These are phyloP conservation scores for Cosmorhoe ocellata DNA, from an alignment of 2,888 invertebrate species.

Conservation along the genomic window DNA sequence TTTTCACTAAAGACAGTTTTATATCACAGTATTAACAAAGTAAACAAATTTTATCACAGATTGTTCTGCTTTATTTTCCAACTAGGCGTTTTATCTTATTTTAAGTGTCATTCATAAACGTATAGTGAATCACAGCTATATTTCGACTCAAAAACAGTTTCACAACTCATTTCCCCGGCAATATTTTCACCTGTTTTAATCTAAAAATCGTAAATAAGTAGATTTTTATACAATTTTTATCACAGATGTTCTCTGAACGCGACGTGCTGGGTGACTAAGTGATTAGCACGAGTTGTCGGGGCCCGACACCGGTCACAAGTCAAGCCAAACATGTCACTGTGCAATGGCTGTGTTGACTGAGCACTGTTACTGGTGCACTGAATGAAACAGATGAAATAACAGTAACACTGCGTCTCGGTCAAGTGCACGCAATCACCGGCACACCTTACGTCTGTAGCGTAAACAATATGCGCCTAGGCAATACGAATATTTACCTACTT, in stretches of 20 bases:
- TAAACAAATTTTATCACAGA: conserved; percentile 34
- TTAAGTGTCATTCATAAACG: too few species aligned
- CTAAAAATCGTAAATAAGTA: too few species aligned
- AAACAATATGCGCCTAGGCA: background rate
- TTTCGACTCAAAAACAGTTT: conserved; percentile 13
- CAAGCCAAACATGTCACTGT: conserved; percentile 38
- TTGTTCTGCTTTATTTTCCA: too few species aligned
- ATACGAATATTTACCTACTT: too few species aligned
- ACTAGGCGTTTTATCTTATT: too few species aligned
- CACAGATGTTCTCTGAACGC: conserved; percentile 53
- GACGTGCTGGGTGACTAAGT: conserved; percentile 63
- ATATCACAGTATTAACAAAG: background rate
- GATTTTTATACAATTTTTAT: conserved; percentile 39
- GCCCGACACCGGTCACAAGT: conserved; percentile 19
- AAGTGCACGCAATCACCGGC: conserved; percentile 10
- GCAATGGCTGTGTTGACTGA: conserved; percentile 14
- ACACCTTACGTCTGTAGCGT: background rate
- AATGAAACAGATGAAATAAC: conserved; percentile 3
- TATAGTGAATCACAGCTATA: background rate
- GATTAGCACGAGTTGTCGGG: conserved; percentile 49
- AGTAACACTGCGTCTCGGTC: conserved; percentile 12
- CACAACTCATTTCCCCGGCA: conserved; percentile 42
- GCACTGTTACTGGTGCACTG: background rate
- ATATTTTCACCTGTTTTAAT: conserved; percentile 28
- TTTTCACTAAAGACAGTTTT: conserved; percentile 2